phyloP scores from a whole-genome alignment of 2,797 vertebrate genomes.

The Gymnocypris eckloni region DNA sequence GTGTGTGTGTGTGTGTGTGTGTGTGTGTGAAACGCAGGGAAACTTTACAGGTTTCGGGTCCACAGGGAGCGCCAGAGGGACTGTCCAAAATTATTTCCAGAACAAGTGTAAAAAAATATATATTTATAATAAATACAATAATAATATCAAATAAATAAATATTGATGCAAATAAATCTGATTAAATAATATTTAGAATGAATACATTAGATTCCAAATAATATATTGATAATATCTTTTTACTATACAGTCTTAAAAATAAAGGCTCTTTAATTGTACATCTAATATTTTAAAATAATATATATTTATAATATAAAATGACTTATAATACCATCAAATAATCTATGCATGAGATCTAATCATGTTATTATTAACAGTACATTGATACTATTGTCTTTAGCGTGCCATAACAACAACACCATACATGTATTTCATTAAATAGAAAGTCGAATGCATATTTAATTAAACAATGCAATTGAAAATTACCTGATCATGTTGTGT shows the following conservation, averaged over 20 bases:
- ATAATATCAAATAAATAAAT: not conserved
- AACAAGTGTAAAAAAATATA: too few relatives aligned
- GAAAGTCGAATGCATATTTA: too few relatives aligned
- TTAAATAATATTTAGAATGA: not conserved
- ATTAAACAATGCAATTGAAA: too few relatives aligned
- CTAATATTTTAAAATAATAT: not conserved
- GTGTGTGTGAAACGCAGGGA: not conserved
- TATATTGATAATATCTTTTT: not conserved
- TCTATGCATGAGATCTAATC: not conserved
- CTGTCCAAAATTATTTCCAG: too few relatives aligned
- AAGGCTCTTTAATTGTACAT: not conserved
- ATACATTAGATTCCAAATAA: not conserved
- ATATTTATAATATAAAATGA: not conserved
- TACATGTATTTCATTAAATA: too few relatives aligned
- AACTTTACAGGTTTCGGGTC: constrained; percentile 3
- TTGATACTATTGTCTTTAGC: too few relatives aligned
- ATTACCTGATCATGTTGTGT: too few relatives aligned
- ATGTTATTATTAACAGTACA: too few relatives aligned
- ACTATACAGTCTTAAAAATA: too few relatives aligned
- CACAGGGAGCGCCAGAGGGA: not conserved
- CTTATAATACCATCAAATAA: not conserved
- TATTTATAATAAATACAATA: not conserved
- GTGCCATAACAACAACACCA: too few relatives aligned
- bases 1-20: not conserved
- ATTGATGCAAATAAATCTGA: not conserved